phyloP scores from a whole-genome alignment of 2,797 vertebrate genomes.

The Peromyscus aztecus region DNA sequence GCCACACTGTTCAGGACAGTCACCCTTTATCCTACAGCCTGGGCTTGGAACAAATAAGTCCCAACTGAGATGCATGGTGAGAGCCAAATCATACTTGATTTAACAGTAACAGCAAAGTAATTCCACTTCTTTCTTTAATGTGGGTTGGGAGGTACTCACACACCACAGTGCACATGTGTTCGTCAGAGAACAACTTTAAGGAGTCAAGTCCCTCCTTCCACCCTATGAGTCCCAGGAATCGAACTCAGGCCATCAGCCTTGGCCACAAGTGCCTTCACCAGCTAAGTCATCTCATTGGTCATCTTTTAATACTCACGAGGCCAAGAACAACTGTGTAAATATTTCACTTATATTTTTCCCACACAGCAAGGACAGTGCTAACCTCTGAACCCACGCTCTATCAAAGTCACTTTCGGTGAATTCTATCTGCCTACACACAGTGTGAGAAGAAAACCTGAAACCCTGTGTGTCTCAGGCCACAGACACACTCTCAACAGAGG shows the following conservation, averaged over 20 bases:
- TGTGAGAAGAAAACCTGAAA: not conserved
- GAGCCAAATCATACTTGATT: not conserved
- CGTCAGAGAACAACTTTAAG: not conserved
- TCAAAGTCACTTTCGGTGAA: not conserved
- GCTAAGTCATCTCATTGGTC: not conserved
- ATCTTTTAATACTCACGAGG: not conserved
- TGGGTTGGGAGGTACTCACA: not conserved
- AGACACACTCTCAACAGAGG: not conserved
- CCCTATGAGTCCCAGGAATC: not conserved
- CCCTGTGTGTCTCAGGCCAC: rapidly evolving
- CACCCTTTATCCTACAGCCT: rapidly evolving
- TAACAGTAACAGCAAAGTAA: not conserved
- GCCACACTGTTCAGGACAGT: rapidly evolving
- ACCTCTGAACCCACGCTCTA: not conserved
- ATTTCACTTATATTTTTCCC: not conserved
- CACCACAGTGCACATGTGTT: not conserved
- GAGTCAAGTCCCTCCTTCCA: not conserved
- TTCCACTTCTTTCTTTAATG: too few species aligned
- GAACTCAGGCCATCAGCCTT: not conserved
- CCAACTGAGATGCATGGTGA: not conserved
- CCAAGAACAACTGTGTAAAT: not conserved
- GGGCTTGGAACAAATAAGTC: not conserved
- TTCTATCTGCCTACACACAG: not conserved
- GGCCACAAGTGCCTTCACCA: not conserved
- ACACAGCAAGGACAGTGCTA: not conserved